These are phyloP conservation scores for Bombus soroeensis DNA, from an alignment of 1,140 invertebrate genomes.

Conservation along the genomic window DNA sequence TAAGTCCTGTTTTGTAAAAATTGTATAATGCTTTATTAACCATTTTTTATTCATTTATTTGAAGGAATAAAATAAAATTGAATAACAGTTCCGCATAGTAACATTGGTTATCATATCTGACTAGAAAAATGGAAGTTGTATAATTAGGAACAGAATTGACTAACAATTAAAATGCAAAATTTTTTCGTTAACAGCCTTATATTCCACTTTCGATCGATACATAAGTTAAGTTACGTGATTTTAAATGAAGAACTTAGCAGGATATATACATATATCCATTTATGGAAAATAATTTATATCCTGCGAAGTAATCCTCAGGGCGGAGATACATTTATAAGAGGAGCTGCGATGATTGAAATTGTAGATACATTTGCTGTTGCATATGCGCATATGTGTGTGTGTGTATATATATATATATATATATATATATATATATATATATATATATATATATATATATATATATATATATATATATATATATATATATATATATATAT, in stretches of 20 bases:
- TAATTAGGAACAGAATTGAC: conserved; percentile 2
- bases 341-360: conserved; percentile 25
- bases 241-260: conserved; percentile 55
- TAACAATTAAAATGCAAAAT: conserved; percentile 41
- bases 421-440: fast-evolving
- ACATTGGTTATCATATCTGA: background rate
- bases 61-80: conserved; percentile 19
- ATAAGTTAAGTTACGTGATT: conserved; percentile 64
- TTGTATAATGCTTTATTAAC: conserved; percentile 19
- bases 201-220: conserved; percentile 69
- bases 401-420: conserved; percentile 16
- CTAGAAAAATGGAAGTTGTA: background rate
- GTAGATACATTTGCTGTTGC: conserved; percentile 38
- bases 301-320: conserved; percentile 32
- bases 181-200: conserved; percentile 67
- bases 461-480: too few relatives aligned
- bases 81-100: background rate
- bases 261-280: conserved; percentile 33
- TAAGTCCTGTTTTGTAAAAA: conserved; percentile 32
- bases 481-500: too few relatives aligned
- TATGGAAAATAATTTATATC: conserved; percentile 46
- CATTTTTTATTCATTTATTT: conserved; percentile 22
- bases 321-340: conserved; percentile 37
- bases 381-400: background rate
- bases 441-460: too few relatives aligned